Base-by-base conservation (phyloP, 1,140 invertebrate genomes). In the Wiebesia pumilae region DNA sequence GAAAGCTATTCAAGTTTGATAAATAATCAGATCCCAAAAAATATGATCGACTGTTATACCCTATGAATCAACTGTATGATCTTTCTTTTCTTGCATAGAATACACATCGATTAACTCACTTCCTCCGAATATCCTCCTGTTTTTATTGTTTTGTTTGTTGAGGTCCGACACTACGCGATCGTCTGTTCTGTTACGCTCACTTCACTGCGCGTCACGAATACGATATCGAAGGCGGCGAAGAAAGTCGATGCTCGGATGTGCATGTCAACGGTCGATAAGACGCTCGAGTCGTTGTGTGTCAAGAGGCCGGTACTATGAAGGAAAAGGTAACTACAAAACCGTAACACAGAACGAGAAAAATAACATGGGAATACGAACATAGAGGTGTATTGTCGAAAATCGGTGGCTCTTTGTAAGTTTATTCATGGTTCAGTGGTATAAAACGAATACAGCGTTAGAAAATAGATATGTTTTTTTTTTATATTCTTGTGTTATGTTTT, bases 261-360 rank as follows among this genome's bases (percentile, higher is more conserved):
- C 47, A 83, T 73, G 81, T 83, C 81, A 58, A 83, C 75, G n/a
- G 47, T n/a, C 47, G 69, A 73, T 73, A 83, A 83, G 47, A 14
- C 43, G 80, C 12, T 6, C 16, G 65, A 3, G 21, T 75, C 21
- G 3, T 30, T 40, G 71, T n/a, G 16, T 16, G 27, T 62, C 6
- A 10, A 40, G 21, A 12, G n/a, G n/a, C 6, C 3, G n/a, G n/a
- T 21, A 35, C 3, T 24, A 47, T 0, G 16, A 54, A 54, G 19
- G 51, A 54, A 54, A 14, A 79, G n/a, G 47, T 58, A 79, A 54
- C 27, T 58, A 47, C 6, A n/a, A 43, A 47, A 54, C 51, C 0
- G 40, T 33, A 54, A 54, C n/a, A 3, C 14, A 35, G 27, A 7
- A 35, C 21, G n/a, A 12, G 78, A 65, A 80, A 80, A 80, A 80